Evolutionary conservation across 2,888 invertebrate species (phyloP), one percentile per base, ranked within the genome.

Genomic region (Dioctria linearis): DNA sequence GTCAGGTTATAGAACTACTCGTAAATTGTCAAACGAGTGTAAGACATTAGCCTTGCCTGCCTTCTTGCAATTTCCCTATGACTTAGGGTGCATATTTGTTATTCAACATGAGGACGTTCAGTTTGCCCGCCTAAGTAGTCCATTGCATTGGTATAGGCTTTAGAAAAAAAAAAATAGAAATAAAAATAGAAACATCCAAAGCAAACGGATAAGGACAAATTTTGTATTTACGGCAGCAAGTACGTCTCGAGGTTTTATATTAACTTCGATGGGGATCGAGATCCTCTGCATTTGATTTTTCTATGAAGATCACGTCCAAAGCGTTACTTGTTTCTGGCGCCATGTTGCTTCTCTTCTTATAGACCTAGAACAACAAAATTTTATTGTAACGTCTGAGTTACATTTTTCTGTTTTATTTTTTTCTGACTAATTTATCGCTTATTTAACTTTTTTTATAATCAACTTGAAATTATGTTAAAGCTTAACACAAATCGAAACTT

Each of bases 121-220:
- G 25, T 25, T 25, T 25, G 40, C 66, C 49, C 54, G 66, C 25
- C 25, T 25, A 66, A 78, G 54, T 78, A 61, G 78, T 66, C 78
- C 78, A 78, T 78, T 54, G 25, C 46, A 25, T 25, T 25, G 59
- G 75, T 25, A 37, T 57, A 61, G 49, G 54, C 54, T 40, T 57
- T 37, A 39, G 3, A 39, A 25, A 25, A 2, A 25, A 25, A 25
- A 25, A 25, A 25, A 25, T 1, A 25, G 25, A 25, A 25, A 25
- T 25, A 25, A 25, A 25, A 25, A 25, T 25, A 25, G 25, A 25
- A 25, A 25, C 46, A 43, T 61, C 6, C 61, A 61, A 73, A 46
- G 51, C 71, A 75, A 59, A 75, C 75, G 75, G 75, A 75, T 75
- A 75, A 75, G 75, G 75, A 75, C 75, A 75, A 75, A 59, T 61